Base-by-base conservation (phyloP, 1,140 invertebrate species). In the Ooceraea biroi region DNA sequence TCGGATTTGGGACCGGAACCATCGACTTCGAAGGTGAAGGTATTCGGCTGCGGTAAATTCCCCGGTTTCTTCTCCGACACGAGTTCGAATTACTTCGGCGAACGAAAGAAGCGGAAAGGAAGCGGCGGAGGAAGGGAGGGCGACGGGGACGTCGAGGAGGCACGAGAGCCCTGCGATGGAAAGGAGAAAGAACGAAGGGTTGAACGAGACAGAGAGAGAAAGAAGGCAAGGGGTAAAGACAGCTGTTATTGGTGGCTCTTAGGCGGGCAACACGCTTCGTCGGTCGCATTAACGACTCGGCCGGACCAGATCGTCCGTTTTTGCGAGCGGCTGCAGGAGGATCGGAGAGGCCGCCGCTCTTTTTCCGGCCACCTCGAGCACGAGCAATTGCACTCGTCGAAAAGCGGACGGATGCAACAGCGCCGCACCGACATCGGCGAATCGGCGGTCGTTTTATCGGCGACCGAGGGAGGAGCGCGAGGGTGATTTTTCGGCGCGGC, bases 51-150 rank as follows among this genome's bases (percentile, higher is more conserved):
- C 72, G 83, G 77, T 83, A 57, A 91, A 91, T 91, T 90, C 88
- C 74, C 85, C 65, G 44, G 52, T 76, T 89, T 90, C 84, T 92
- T 90, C 87, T 7, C 36, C 86, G 88, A 82, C 90, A 91, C 89
- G 89, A 90, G 85, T 87, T 90, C 90, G 88, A 90, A 90, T 90
- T 90, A 90, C 89, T 85, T 72, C 55, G 50, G 30, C 44, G 77
- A 86, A 85, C 83, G 77, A 78, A 63, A 36, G 77, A 71, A 48
- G 50, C 66, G 86, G 57, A 85, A 55, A 78, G 58, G 83, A 69
- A 76, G 41, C 46, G 55, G 58, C 19, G 14, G 30, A 27, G 25
- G 57, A 22, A 48, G 12, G 55, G 55, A 61, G 52, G 17, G 19
- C 48, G 27, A 46, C 19, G 80, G 57, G 25, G 50, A 36, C 30